Percentiles rank a stretch among this genome's conserved stretches.
Conservation (phyloP, 2,888 invertebrate species). For the Lathronympha strigana region DNA sequence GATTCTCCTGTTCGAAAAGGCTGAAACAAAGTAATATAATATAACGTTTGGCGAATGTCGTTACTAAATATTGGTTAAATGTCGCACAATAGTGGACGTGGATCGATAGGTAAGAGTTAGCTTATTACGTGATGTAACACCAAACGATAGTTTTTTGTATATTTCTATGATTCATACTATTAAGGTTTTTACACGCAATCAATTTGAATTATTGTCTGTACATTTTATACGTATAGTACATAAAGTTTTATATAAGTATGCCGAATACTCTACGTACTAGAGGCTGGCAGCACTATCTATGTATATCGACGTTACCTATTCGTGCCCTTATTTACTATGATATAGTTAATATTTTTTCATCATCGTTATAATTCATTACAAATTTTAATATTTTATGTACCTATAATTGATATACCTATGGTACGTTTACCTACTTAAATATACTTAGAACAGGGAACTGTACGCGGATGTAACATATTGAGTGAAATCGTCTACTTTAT, state of each 20-base stretch:
- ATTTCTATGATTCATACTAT: conserved; percentile 75
- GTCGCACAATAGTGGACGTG: conserved; percentile 47
- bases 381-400: conserved; percentile 41
- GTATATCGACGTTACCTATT: conserved; percentile 34
- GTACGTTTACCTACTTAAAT: conserved; percentile 25
- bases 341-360: conserved; percentile 39
- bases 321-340: conserved; percentile 38
- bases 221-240: conserved; percentile 70
- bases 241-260: conserved; percentile 42
- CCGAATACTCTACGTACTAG: conserved; percentile 29
- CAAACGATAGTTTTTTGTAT: conserved; percentile 79
- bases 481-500: conserved; percentile 21
- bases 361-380: conserved; percentile 39
- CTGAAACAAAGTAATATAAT: conserved; percentile 78
- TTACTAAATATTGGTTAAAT: conserved; percentile 65
- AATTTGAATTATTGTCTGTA: conserved; percentile 67
- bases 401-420: conserved; percentile 29
- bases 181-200: conserved; percentile 75
- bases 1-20: conserved; percentile 83
- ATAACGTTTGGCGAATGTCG: conserved; percentile 75
- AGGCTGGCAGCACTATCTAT: conserved; percentile 28
- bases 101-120: conserved; percentile 51
- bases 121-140: conserved; percentile 68
- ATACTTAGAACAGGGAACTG: conserved; percentile 31
- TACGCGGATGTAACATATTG: conserved; percentile 27